A percentile compares a stretch with the other conserved stretches of the same genome.
Conservation (phyloP, 2,797 vertebrate species). For the Brotogeris chrysoptera region DNA sequence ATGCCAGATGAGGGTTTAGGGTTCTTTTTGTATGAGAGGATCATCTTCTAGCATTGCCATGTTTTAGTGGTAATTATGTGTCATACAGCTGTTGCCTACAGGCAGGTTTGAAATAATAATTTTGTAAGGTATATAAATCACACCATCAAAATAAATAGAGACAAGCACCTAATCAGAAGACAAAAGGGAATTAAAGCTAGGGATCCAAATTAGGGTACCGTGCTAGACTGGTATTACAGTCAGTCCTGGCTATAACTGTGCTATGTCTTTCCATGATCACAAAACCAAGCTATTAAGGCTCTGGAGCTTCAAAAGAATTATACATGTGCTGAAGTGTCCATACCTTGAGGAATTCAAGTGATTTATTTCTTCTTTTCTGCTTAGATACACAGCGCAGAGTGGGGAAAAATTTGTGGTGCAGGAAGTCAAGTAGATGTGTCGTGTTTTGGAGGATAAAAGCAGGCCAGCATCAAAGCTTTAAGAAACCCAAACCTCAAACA, state of each 20-base stretch:
- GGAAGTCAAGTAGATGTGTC: background rate
- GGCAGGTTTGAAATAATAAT: conserved; percentile 36
- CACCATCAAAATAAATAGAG: background rate
- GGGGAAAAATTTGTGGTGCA: background rate
- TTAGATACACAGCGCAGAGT: background rate
- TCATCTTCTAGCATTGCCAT: background rate
- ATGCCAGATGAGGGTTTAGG: background rate
- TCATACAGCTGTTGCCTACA: conserved; percentile 42
- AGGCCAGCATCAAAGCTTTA: background rate
- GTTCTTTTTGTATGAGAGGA: background rate
- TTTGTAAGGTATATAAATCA: conserved; percentile 23
- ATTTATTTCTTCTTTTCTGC: background rate
- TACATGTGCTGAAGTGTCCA: background rate
- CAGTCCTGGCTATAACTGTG: background rate
- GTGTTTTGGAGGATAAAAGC: background rate
- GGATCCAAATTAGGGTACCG: background rate
- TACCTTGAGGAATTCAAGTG: background rate
- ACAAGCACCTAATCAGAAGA: background rate
- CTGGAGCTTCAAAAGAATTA: background rate
- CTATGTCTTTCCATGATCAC: background rate
- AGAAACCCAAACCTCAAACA: background rate
- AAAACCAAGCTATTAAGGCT: background rate
- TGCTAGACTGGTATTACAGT: background rate
- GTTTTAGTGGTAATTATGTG: conserved; percentile 20
- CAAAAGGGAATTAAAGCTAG: background rate